Evolutionary conservation across 2,797 vertebrate genomes (phyloP).

Genomic region (Tamandua tetradactyla): DNA sequence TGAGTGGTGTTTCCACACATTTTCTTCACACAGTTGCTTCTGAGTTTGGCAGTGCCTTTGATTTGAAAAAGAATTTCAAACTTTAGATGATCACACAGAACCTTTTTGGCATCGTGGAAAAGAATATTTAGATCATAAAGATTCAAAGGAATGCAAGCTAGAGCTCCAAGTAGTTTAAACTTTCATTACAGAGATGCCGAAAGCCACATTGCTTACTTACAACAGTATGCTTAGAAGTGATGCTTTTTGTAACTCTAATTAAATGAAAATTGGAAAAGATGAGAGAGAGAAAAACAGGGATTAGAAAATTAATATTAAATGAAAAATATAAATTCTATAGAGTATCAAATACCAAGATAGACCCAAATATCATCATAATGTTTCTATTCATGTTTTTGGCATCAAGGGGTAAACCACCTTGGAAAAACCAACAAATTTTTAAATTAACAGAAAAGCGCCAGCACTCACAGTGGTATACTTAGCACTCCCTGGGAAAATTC

Average conservation of each 20-base stretch:
- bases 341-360: constrained; percentile 46
- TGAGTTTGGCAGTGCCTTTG: constrained; percentile 78
- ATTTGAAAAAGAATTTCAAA: constrained; percentile 79
- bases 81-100: constrained; percentile 73
- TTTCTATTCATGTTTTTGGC: constrained; percentile 54
- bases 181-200: constrained; percentile 73
- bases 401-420: constrained; percentile 44
- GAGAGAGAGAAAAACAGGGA: background rate
- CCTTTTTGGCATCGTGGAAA: constrained; percentile 71
- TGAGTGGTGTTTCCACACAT: constrained; percentile 71
- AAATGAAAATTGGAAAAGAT: constrained; percentile 59
- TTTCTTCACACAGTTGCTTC: constrained; percentile 77
- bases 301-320: constrained; percentile 58
- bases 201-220: constrained; percentile 63
- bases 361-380: constrained; percentile 15
- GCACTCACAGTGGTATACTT: constrained; percentile 68
- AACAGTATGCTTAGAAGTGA: constrained; percentile 69
- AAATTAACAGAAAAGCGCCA: constrained; percentile 64
- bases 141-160: constrained; percentile 70
- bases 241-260: constrained; percentile 71
- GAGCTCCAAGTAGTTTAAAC: constrained; percentile 79
- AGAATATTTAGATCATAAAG: constrained; percentile 78
- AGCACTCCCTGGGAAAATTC: constrained; percentile 71
- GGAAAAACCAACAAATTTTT: constrained; percentile 73
- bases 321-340: constrained; percentile 34